phyloP scores from a whole-genome alignment of 2,888 invertebrate genomes.

The Portevinia maculata region DNA sequence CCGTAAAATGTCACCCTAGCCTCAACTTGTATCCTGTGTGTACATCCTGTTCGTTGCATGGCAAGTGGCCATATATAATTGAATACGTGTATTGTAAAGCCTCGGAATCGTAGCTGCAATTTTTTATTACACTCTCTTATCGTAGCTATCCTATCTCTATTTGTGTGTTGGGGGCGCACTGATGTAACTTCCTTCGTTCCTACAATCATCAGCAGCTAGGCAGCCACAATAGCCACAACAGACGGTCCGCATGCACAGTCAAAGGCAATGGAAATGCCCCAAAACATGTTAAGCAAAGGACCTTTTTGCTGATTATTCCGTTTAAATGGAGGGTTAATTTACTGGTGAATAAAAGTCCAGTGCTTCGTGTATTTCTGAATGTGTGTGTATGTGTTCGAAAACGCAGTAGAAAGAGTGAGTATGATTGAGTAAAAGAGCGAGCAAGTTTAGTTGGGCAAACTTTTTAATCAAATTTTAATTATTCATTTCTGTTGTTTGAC shows the following conservation, averaged over 20 bases:
- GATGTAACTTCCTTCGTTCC: constrained; percentile 32
- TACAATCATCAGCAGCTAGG: constrained; percentile 63
- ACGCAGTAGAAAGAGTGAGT: neutral
- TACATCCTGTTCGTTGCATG: constrained; percentile 69
- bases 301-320: constrained; percentile 66
- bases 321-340: constrained; percentile 69
- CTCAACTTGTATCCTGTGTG: constrained; percentile 48
- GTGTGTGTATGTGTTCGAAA: neutral
- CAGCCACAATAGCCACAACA: constrained; percentile 70
- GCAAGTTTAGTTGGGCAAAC: constrained; percentile 57
- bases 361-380: neutral
- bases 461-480: constrained; percentile 71
- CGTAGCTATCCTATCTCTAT: constrained; percentile 49
- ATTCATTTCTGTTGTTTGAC: constrained; percentile 16
- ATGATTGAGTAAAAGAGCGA: constrained; percentile 46
- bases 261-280: constrained; percentile 38
- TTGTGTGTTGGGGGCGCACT: constrained; percentile 15
- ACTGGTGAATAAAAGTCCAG: constrained; percentile 47
- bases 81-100: constrained; percentile 8
- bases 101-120: constrained; percentile 46
- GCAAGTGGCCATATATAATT: constrained; percentile 65
- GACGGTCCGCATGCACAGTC: constrained; percentile 17
- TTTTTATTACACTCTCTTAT: constrained; percentile 72
- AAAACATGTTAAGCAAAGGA: constrained; percentile 57
- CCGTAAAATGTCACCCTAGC: constrained; percentile 59